Base-by-base conservation (phyloP, 1,140 invertebrate species). In the Odontomachus brunneus region DNA sequence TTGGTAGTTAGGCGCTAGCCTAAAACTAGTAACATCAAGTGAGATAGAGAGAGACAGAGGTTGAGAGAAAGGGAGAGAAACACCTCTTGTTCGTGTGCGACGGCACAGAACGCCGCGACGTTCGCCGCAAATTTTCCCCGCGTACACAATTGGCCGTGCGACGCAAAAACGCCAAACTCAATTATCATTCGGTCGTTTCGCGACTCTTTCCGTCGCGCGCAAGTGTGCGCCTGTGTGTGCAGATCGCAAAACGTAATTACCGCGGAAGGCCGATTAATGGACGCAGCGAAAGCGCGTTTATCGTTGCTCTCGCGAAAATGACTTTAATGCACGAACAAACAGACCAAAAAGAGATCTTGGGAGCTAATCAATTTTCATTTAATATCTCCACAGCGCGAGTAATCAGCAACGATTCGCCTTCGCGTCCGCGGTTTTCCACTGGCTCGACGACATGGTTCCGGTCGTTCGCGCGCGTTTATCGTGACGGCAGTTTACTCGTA, bases 311-410 rank as follows among this genome's bases (percentile, higher is more conserved):
- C 38, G 38, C 9, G 38, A 14, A 71, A 71, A 17, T 14, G 29
- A 22, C 7, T 24, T 0, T 57, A 44, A 15, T 29, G 9, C 0
- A 9, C 14, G 15, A 53, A 53, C 51, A 12, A 5, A 33, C 29
- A 33, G 29, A 33, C 29, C 9, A 7, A 11, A 7, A 17, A 19
- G 3, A 48, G n/a, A 26, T 19, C 44, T 24, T 22, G 49, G 38
- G 12, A 57, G 33, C 69, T 44, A 26, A 80, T 80, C 65, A 71
- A 71, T 80, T 71, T 11, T 48, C 4, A 48, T 48, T 71, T 48
- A 9, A 57, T 29, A 57, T 48, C 17, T 55, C 5, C n/a, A 71
- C 38, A 11, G 38, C 3, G 15, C 33, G 75, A n/a, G 24, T 69
- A 57, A 80, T 59, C 49, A 29, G 38, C 53, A 29, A 12, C 26